These are phyloP conservation scores for Ceratina calcarata DNA, from an alignment of 1,140 invertebrate species.

Conservation along the genomic window DNA sequence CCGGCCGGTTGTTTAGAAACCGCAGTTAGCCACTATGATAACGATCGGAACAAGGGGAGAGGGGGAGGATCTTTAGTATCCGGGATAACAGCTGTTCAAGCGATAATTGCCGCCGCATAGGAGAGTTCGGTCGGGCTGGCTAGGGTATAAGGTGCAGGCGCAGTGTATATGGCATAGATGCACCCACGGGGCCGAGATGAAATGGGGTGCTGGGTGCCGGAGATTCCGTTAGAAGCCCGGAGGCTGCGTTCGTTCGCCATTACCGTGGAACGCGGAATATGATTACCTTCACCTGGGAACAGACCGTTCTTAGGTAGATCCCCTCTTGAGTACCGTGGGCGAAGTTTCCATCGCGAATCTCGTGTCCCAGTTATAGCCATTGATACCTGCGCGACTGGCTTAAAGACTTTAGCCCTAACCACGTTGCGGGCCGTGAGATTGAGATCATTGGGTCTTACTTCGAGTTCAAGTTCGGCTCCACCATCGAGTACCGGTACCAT, in stretches of 20 bases:
- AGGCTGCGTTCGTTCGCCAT: slow-evolving; percentile 74
- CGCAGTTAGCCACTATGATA: slow-evolving; percentile 40
- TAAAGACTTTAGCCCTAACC: slow-evolving; percentile 12
- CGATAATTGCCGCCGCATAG: slow-evolving; percentile 57
- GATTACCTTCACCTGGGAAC: slow-evolving; percentile 75
- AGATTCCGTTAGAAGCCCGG: slow-evolving; percentile 74
- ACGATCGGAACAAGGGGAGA: slow-evolving; percentile 32
- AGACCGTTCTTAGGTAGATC: slow-evolving; percentile 43
- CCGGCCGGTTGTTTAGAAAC: slow-evolving; percentile 41
- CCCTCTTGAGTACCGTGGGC: slow-evolving; percentile 54
- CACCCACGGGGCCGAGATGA: slow-evolving; percentile 57
- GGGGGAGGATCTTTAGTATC: slow-evolving; percentile 8
- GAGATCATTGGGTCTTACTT: slow-evolving; percentile 18
- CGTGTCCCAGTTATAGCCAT: slow-evolving; percentile 55
- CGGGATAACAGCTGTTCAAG: slow-evolving; percentile 60
- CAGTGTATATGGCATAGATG: slow-evolving; percentile 18
- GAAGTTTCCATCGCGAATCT: slow-evolving; percentile 54
- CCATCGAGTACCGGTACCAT: too few species aligned
- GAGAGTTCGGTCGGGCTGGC: slow-evolving; percentile 46
- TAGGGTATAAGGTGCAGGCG: slow-evolving; percentile 40
- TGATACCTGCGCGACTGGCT: slow-evolving; percentile 40
- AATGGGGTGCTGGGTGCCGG: slow-evolving; percentile 66
- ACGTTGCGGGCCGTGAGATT: slow-evolving; percentile 40
- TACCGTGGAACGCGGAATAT: slow-evolving; percentile 79
- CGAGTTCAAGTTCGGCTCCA: background rate